These are phyloP conservation scores for Sphaerodactylus townsendi DNA, from an alignment of 2,113 vertebrate species.

Conservation along the genomic window DNA sequence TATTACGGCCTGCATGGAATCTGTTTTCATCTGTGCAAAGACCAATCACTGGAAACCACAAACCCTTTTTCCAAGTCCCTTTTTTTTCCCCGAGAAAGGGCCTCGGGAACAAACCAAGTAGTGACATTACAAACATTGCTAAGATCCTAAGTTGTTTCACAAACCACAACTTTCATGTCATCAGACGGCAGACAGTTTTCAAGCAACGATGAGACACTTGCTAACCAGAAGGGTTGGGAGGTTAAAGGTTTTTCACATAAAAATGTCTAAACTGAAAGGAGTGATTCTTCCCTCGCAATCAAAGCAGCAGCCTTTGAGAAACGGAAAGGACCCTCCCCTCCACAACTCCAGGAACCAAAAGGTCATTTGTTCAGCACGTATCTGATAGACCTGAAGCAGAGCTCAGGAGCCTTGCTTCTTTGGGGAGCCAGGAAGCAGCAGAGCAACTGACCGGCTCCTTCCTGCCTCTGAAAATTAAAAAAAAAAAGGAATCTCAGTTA, in stretches of 20 bases:
- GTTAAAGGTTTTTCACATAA: neutral
- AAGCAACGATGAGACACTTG: neutral
- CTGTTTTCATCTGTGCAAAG: neutral
- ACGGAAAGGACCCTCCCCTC: slow-evolving; percentile 48
- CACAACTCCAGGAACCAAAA: slow-evolving; percentile 63
- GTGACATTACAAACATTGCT: neutral
- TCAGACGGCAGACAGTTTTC: neutral
- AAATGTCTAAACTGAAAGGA: neutral
- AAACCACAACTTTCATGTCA: neutral
- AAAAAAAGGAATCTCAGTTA: slow-evolving; percentile 75
- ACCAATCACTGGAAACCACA: too few relatives aligned
- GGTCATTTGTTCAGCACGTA: slow-evolving; percentile 73
- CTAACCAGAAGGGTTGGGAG: too few relatives aligned
- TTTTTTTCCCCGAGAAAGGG: neutral
- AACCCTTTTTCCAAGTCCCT: neutral
- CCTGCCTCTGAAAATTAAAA: slow-evolving; percentile 73
- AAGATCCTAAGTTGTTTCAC: neutral
- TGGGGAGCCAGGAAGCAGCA: slow-evolving; percentile 70
- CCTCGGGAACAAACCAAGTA: neutral
- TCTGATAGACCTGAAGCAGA: slow-evolving; percentile 75
- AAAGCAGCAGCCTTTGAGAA: neutral
- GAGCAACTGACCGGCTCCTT: slow-evolving; percentile 79
- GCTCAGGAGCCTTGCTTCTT: slow-evolving; percentile 68
- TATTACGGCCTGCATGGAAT: neutral
- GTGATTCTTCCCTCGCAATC: neutral